Conservation (phyloP, 2,113 vertebrate species). For the Gadus chalcogrammus region DNA sequence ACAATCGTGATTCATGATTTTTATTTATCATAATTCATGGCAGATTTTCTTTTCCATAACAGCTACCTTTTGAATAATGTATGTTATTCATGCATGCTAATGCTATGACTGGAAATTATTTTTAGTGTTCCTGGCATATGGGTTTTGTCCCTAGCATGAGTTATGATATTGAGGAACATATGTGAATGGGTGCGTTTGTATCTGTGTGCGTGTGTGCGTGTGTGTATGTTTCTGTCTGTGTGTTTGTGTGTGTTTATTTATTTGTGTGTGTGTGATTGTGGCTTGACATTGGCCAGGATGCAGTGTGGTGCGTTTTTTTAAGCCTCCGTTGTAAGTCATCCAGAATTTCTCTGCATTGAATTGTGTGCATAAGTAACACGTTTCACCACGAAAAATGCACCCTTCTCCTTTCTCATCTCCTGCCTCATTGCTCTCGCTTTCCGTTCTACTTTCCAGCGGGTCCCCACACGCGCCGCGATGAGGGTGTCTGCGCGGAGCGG, state of each 20-base stretch:
- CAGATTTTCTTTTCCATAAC: too few species aligned
- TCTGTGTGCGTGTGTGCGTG: background rate
- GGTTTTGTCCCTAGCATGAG: too few species aligned
- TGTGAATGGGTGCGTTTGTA: background rate
- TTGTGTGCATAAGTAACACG: conserved; percentile 13
- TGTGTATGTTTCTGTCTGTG: background rate
- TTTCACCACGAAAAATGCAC: conserved; percentile 48
- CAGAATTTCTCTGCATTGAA: conserved; percentile 12
- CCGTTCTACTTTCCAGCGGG: conserved; percentile 46
- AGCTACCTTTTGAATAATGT: too few species aligned
- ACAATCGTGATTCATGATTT: too few species aligned
- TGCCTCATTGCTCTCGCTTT: conserved; percentile 36
- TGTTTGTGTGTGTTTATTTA: background rate
- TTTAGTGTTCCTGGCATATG: too few species aligned
- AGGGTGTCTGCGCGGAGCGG: conserved; percentile 61
- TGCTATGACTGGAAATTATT: too few species aligned
- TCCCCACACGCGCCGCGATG: conserved; percentile 51
- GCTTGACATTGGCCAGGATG: too few species aligned
- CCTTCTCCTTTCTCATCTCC: conserved; percentile 9
- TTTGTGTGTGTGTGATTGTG: too few species aligned
- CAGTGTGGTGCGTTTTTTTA: background rate
- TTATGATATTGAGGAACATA: too few species aligned
- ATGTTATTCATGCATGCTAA: too few species aligned
- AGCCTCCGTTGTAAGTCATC: background rate
- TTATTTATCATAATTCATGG: too few species aligned